Evolutionary conservation across 2,888 invertebrate species (phyloP), one percentile per base, ranked within the genome.

Genomic region (Plemyria rubiginata): DNA sequence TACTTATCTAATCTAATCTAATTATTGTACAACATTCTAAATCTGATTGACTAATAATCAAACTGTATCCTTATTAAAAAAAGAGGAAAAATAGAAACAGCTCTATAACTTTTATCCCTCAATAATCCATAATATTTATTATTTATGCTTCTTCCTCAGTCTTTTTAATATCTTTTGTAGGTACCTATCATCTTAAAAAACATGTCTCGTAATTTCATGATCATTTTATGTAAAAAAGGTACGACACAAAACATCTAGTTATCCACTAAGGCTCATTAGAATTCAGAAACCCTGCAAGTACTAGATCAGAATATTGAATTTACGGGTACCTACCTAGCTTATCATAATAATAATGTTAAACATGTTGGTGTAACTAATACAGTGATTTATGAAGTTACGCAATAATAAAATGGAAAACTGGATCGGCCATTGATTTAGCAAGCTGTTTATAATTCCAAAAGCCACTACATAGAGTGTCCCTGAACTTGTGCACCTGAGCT

Each of bases 381-480:
- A 72, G 72, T 80, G 81, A 85, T 85, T 84, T 80, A 84, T 78
- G 72, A 61, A 70, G 72, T 72, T 83, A 74, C 69, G 73, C 69
- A 84, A 83, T 74, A 71, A 64, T 67, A 70, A 76, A 75, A 76
- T 78, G 67, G 74, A 67, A 83, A 86, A 87, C 81, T 87, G 77
- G 84, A 86, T 82, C 86, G 77, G 71, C 76, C 78, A 81, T 80
- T 78, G 76, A 83, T 88, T 86, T 83, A 75, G 83, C 80, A 86
- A 85, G 78, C 78, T 77, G 75, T 88, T 86, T 83, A 77, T 88
- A 82, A 87, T 90, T 83, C 82, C 73, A 76, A 80, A 80, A 82
- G 72, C 81, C 9, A 28, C 2, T 49, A 49, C 48, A 57, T 13
- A 56, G 49, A 8, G 22, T 55, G 48, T 15, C 11, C 7, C 7